Evolutionary conservation across 2,113 vertebrate genomes (phyloP).

Genomic region (Parus major): DNA sequence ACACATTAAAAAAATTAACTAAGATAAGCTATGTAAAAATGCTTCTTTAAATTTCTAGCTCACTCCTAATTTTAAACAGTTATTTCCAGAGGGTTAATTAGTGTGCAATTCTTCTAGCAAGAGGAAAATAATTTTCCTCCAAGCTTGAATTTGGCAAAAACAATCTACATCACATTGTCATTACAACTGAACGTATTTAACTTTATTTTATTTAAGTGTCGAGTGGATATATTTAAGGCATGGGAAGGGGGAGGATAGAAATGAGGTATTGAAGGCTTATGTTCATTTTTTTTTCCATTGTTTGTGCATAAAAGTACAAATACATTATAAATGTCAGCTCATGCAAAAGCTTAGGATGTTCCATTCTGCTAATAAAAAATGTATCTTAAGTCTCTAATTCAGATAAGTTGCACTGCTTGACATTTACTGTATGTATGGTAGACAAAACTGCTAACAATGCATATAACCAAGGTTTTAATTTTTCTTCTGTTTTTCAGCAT

Average conservation of each 20-base stretch:
- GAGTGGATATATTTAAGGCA: neutral
- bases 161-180: neutral
- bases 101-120: neutral
- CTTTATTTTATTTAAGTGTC: conserved; percentile 28
- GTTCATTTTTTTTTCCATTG: neutral
- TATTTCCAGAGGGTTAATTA: conserved; percentile 49
- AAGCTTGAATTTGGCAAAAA: neutral
- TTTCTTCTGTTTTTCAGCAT: neutral
- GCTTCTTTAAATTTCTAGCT: neutral
- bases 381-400: neutral
- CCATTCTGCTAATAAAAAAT: neutral
- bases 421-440: neutral
- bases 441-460: neutral
- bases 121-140: conserved; percentile 5
- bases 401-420: neutral
- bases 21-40: neutral
- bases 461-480: neutral
- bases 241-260: fast-evolving
- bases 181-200: neutral
- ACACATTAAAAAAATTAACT: neutral
- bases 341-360: neutral
- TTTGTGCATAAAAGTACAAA: neutral
- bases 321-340: neutral
- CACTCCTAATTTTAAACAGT: neutral
- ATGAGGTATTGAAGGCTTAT: neutral